Conservation (phyloP, 1,140 invertebrate genomes). For the Catajapyx aquilonaris region DNA sequence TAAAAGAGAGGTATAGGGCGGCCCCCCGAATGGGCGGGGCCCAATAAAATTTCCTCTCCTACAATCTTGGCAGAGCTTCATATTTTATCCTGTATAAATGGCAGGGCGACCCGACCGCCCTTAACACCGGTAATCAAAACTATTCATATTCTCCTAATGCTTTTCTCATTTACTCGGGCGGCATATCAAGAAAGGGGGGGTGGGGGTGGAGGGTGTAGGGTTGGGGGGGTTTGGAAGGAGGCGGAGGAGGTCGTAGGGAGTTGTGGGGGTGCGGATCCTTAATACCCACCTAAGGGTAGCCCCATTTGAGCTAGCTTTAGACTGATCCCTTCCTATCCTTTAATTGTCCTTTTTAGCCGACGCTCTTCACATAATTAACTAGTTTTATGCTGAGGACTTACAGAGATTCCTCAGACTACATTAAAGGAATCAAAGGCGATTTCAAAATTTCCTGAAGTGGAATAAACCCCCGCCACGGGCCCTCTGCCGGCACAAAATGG, state of each 20-base stretch:
- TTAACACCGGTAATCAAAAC: conserved; percentile 10
- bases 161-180: conserved; percentile 10
- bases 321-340: conserved; percentile 4
- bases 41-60: too few relatives aligned
- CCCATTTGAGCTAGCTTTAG: background rate
- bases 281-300: background rate
- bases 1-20: too few relatives aligned
- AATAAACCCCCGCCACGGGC: conserved; percentile 4
- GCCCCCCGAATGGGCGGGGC: too few relatives aligned
- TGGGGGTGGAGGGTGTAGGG: too few relatives aligned
- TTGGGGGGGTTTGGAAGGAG: too few relatives aligned
- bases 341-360: conserved; percentile 7
- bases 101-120: background rate
- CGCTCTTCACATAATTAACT: conserved; percentile 8
- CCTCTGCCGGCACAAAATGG: background rate
- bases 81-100: too few relatives aligned
- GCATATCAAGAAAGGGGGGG: background rate
- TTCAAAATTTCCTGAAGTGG: conserved; percentile 6
- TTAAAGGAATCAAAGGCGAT: conserved; percentile 7
- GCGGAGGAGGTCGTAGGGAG: too few relatives aligned
- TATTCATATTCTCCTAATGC: conserved; percentile 12
- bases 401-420: conserved; percentile 6
- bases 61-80: too few relatives aligned
- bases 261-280: too few relatives aligned
- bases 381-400: conserved; percentile 7